Percentiles rank a stretch among this genome's conserved stretches.
phyloP scores from a whole-genome alignment of 1,140 invertebrate genomes.

The Aphelenchoides fujianensis region DNA sequence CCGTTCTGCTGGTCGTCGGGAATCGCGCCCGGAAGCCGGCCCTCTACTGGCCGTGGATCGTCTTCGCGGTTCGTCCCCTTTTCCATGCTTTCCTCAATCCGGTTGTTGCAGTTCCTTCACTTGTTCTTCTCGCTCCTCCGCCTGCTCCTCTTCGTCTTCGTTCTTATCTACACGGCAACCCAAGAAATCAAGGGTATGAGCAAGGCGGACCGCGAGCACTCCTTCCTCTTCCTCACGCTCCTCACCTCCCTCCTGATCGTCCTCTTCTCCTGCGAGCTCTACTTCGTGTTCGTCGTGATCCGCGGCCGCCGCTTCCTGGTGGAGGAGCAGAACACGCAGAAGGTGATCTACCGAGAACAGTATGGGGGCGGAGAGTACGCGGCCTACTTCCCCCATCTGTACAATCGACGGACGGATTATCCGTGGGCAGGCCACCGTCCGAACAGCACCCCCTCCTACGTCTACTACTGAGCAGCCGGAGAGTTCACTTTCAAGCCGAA shows the following conservation, averaged over 20 bases:
- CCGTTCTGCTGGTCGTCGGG: neutral
- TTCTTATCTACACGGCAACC: neutral
- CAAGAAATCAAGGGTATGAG: neutral
- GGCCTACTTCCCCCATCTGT: neutral
- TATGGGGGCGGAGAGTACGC: neutral
- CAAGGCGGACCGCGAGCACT: neutral
- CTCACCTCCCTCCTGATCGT: neutral
- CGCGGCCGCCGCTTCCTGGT: conserved; percentile 2
- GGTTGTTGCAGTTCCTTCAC: neutral
- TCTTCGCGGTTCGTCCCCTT: neutral
- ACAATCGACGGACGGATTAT: neutral
- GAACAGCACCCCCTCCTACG: neutral
- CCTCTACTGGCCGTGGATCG: neutral
- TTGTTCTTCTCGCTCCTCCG: neutral
- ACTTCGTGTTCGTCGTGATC: neutral
- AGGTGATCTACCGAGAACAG: neutral
- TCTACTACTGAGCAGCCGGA: conserved; percentile 1
- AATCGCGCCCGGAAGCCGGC: neutral
- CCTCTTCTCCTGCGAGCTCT: neutral
- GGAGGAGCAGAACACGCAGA: neutral
- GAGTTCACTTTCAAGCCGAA: neutral
- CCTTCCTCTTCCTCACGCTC: neutral
- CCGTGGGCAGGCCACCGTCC: neutral
- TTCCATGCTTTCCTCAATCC: too few species aligned
- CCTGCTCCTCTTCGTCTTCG: neutral